Conservation (phyloP, 2,888 invertebrate species). For the Copidosoma aretas region DNA sequence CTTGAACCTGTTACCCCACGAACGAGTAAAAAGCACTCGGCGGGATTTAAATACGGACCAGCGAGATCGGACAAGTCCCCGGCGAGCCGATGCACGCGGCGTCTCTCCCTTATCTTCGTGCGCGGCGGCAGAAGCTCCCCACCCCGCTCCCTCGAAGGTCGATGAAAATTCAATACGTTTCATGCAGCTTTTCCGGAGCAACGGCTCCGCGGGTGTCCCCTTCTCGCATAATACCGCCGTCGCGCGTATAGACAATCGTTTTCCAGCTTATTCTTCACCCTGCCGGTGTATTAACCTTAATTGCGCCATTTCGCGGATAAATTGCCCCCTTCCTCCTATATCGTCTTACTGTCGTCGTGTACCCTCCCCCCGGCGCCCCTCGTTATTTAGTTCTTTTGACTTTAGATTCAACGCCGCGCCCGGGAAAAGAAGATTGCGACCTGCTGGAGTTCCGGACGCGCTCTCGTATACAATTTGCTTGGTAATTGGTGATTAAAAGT, state of each 20-base stretch:
- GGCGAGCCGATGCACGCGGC: conserved; percentile 10
- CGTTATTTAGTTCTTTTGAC: background rate
- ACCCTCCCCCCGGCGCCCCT: too few relatives aligned
- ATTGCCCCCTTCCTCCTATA: conserved; percentile 5
- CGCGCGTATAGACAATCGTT: conserved; percentile 12
- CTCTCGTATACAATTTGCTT: conserved; percentile 22
- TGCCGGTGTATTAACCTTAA: conserved; percentile 27
- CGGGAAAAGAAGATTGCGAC: conserved; percentile 16
- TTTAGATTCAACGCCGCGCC: conserved; percentile 18
- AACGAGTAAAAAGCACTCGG: conserved; percentile 14
- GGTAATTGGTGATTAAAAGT: conserved; percentile 40
- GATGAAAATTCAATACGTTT: conserved; percentile 13
- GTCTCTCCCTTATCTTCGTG: background rate
- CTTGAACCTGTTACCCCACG: too few relatives aligned
- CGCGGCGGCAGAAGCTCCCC: background rate
- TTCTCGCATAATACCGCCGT: too few relatives aligned
- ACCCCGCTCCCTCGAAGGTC: background rate
- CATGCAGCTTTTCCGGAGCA: background rate
- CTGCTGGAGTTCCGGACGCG: background rate
- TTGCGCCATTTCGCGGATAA: conserved; percentile 26
- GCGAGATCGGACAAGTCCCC: conserved; percentile 6
- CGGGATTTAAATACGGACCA: conserved; percentile 30
- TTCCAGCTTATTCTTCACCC: conserved; percentile 28
- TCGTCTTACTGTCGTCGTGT: background rate
- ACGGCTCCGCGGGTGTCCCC: background rate